Base-by-base conservation (phyloP, 2,888 invertebrate species). In the Ormyrus labotus region DNA sequence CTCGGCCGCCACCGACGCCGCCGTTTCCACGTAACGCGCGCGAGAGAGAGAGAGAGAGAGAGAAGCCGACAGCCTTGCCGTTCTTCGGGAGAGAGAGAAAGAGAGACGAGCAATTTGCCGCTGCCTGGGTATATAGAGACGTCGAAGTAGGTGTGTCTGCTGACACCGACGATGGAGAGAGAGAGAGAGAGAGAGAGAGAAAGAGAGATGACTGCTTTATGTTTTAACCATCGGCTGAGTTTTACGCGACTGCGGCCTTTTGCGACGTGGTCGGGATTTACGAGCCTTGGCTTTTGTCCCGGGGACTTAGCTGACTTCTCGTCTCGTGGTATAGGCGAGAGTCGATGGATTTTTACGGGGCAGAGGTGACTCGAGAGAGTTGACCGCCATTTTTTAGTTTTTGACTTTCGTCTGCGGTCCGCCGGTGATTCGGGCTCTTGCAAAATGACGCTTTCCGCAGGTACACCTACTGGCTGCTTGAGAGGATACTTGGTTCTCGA, bases 111-210 rank as follows among this genome's bases (percentile, higher is more conserved):
- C 58, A 58, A 63, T 63, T 76, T 69, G 48, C 63, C 47, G 57
- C 65, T 65, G 6, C 34, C n/a, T 53, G 68, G 45, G 51, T 50
- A 58, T 50, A 58, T n/a, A 47, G 13, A 61, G 50, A n/a, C 19
- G 64, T 50, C 63, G 63, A 47, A 72, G 77, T 81, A 81, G 80
- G 76, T 81, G 78, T 81, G 82, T 82, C 68, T 79, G 63, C 6
- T 34, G 34, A 34, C 34, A 34, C 47, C 45, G 34, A 34, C 34
- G 34, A 34, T 4, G 34, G 19, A 19, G 19, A 19, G 34, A 34
- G 34, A 34, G 55, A 57, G 48, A 13, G 55, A 73, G 57, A 51
- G 47, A 57, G 57, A 55, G 2, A 34, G 34, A 34, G 34, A 34
- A 4, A 34, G 34, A 61, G 34, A 19, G 34, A 45, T 9, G 34